Evolutionary conservation across 2,888 invertebrate genomes (phyloP), one percentile per base, ranked within the genome.

Genomic region (Melangyna quadrimaculata): DNA sequence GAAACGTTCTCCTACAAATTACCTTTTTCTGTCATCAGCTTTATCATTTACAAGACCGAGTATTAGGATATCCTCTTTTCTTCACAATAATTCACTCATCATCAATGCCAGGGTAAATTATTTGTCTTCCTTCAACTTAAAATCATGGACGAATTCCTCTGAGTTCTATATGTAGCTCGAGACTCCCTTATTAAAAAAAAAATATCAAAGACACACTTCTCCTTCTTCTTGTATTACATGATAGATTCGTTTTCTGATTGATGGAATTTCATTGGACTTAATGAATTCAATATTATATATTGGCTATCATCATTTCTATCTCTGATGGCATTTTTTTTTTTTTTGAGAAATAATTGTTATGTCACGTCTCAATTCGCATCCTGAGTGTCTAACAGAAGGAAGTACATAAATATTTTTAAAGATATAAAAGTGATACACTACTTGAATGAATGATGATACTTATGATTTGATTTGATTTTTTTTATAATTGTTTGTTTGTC

Each of bases 241-340:
- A 67, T 51, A 67, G 67, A 67, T 51, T 67, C 51, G 9, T 35
- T 63, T 51, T 37, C n/a, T 67, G 67, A 67, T 67, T 51, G 67
- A 67, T 51, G 67, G 67, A 51, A 51, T 51, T 67, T 67, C 22
- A 67, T 67, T 51, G 35, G 67, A 51, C 51, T 67, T 51, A 67
- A 67, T 67, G 67, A 67, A 67, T 67, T 51, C 67, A 67, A 67
- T 51, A 67, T 51, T 67, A n/a, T 67, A 51, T 67, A 67, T 67
- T 51, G 67, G 32, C 67, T 51, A 51, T 51, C 51, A 14, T 51
- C 8, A 1, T 32, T 32, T 32, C 35, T 51, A 24, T 24, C 22
- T 35, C 35, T 51, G 17, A 24, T 14, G 32, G 12, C 24, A 63
- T 43, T 43, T 43, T 24, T 32, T 61, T n/a, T 61, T 40, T 40